These are phyloP conservation scores for Diprion similis DNA, from an alignment of 1,140 invertebrate genomes.

Conservation along the genomic window DNA sequence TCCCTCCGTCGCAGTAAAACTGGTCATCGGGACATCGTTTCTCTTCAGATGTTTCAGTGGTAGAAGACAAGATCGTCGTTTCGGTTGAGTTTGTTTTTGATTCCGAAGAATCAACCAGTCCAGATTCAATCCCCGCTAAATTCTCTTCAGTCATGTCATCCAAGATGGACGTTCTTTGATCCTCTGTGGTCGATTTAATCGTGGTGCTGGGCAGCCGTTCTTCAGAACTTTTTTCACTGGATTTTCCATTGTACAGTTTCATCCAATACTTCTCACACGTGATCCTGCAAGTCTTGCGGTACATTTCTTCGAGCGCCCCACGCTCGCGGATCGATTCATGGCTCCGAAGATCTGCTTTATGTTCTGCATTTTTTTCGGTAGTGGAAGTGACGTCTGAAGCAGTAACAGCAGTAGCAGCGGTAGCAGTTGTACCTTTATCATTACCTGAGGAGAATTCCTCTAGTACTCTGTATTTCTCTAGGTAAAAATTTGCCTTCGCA, in stretches of 20 bases:
- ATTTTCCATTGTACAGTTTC: background rate
- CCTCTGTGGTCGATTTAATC: too few relatives aligned
- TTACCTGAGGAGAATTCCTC: background rate
- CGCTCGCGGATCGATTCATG: background rate
- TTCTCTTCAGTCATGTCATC: too few relatives aligned
- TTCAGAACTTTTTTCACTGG: background rate
- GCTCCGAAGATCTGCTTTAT: conserved; percentile 8
- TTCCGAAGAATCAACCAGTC: background rate
- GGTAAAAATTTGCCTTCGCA: background rate
- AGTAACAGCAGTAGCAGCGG: background rate
- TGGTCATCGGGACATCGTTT: too few relatives aligned
- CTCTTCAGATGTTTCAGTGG: too few relatives aligned
- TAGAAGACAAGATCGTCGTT: background rate
- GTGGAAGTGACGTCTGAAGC: background rate
- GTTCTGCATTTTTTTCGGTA: background rate
- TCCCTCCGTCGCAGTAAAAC: conserved; percentile 36
- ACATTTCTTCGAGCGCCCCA: background rate
- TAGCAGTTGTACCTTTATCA: background rate
- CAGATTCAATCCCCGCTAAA: too few relatives aligned
- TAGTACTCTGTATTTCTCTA: background rate
- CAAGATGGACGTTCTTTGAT: too few relatives aligned
- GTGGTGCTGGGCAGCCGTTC: too few relatives aligned
- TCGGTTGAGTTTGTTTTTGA: conserved; percentile 9
- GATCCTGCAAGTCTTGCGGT: conserved; percentile 12
- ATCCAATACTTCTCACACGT: conserved; percentile 26